Percentiles rank a stretch among this genome's conserved stretches.
Evolutionary conservation across 2,113 vertebrate genomes (phyloP).

Genomic region (Leptodactylus fuscus): DNA sequence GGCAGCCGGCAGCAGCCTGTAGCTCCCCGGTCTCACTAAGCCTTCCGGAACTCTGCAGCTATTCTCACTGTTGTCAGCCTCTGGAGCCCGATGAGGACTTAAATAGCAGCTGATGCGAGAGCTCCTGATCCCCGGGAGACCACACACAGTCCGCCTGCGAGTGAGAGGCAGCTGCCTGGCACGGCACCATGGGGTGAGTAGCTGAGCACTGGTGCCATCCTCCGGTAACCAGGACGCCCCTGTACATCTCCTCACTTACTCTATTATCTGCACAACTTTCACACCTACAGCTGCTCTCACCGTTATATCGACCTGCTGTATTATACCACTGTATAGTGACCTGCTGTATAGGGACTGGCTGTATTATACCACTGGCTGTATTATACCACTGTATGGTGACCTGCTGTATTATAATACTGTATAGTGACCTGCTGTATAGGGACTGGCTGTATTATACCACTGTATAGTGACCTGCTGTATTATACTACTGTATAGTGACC

Average conservation of each 20-base stretch:
- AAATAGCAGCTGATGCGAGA: slow-evolving; percentile 64
- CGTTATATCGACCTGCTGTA: background rate
- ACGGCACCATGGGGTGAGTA: slow-evolving; percentile 75
- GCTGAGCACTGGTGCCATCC: background rate
- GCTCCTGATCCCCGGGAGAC: slow-evolving; percentile 68
- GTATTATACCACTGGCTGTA: background rate
- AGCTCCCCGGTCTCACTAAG: background rate
- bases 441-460: too few species aligned
- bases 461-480: background rate
- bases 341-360: background rate
- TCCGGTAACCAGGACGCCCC: background rate
- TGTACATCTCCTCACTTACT: background rate
- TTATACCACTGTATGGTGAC: background rate
- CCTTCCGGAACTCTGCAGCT: too few species aligned
- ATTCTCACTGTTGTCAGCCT: slow-evolving; percentile 40
- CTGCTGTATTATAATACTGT: background rate
- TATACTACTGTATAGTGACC: background rate
- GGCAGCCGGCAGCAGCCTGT: slow-evolving; percentile 49
- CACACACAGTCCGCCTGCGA: slow-evolving; percentile 62
- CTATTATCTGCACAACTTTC: background rate
- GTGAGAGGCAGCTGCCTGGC: slow-evolving; percentile 77
- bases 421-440: background rate
- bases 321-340: background rate
- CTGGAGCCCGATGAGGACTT: slow-evolving; percentile 65
- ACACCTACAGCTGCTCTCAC: too few species aligned